A percentile compares a stretch with the other conserved stretches of the same genome.
Conservation (phyloP, 2,113 vertebrate genomes). For the Apistogramma diplotaenia region DNA sequence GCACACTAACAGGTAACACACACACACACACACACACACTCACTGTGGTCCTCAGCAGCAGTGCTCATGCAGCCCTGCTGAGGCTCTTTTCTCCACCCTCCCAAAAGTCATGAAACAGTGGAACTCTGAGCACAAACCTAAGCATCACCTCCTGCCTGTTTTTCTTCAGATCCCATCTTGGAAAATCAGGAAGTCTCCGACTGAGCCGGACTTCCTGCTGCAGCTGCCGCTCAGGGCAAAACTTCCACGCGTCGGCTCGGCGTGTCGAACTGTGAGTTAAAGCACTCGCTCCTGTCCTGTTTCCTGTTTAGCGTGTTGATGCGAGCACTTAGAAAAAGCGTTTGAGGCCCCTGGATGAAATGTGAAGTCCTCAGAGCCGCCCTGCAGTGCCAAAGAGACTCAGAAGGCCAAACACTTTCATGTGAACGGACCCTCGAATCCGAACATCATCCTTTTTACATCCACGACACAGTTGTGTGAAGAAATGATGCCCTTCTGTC, state of each 20-base stretch:
- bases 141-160: neutral
- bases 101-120: too few species aligned
- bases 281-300: neutral
- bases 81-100: neutral
- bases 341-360: conserved; percentile 24
- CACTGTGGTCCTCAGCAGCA: too few species aligned
- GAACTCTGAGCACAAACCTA: neutral
- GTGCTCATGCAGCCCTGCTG: neutral
- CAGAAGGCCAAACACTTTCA: neutral
- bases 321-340: neutral
- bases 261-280: neutral
- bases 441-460: neutral
- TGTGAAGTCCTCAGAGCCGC: conserved; percentile 21
- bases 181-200: conserved; percentile 89
- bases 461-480: neutral
- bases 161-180: conserved; percentile 87
- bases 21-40: conserved; percentile 45
- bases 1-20: conserved; percentile 85
- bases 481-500: neutral
- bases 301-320: neutral
- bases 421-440: neutral
- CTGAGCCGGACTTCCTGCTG: conserved; percentile 26
- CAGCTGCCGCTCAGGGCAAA: neutral
- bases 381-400: conserved; percentile 29
- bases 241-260: neutral